These are phyloP conservation scores for Rotaria macrura DNA, from an alignment of 2,888 invertebrate species.

Conservation along the genomic window DNA sequence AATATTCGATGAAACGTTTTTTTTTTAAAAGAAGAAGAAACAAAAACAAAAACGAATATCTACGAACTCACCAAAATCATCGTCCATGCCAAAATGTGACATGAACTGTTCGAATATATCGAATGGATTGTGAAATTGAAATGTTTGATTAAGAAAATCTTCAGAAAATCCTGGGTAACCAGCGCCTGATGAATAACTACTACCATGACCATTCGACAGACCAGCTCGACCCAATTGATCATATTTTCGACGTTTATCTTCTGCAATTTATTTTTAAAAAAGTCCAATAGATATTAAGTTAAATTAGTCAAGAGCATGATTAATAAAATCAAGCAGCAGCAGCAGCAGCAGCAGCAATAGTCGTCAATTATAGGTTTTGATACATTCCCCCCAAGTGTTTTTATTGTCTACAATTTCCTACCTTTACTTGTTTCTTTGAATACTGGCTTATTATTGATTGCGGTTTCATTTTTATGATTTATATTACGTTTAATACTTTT, in stretches of 20 bases:
- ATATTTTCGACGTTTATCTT: slow-evolving; percentile 23
- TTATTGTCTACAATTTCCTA: too few relatives aligned
- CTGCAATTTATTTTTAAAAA: not conserved
- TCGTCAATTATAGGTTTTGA: not conserved
- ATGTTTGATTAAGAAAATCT: slow-evolving; percentile 4
- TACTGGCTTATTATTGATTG: not conserved
- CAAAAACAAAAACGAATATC: too few relatives aligned
- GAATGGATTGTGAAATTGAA: slow-evolving; percentile 19
- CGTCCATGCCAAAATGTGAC: not conserved
- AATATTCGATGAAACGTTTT: too few relatives aligned
- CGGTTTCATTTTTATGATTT: not conserved
- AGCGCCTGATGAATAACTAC: not conserved
- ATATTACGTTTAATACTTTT: not conserved
- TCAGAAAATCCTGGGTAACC: not conserved
- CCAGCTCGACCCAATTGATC: slow-evolving; percentile 12
- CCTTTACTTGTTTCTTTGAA: not conserved
- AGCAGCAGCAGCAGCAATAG: not conserved
- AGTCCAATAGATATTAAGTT: not conserved
- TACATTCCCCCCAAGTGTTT: too few relatives aligned
- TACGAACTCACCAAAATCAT: not conserved
- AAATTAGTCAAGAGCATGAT: not conserved
- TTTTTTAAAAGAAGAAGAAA: not conserved
- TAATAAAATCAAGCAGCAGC: not conserved
- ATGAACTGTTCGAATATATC: slow-evolving; percentile 10
- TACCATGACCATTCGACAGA: not conserved